Evolutionary conservation across 2,888 invertebrate species (phyloP).

Genomic region (Caenorhabditis zanzibari): DNA sequence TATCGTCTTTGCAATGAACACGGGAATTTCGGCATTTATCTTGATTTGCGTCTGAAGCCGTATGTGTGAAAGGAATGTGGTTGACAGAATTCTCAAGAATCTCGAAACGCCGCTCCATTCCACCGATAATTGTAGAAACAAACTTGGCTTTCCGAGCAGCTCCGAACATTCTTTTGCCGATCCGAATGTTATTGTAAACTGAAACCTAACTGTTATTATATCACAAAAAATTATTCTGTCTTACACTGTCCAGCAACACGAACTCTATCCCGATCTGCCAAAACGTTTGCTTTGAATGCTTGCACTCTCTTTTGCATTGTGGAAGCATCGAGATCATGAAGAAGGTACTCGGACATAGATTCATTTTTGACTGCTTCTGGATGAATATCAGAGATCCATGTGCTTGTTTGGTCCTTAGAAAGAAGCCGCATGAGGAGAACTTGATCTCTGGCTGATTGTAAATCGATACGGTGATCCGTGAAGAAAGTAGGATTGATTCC

Average conservation of each 20-base stretch:
- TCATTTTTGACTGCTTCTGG: conserved; percentile 70
- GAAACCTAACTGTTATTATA: conserved; percentile 25
- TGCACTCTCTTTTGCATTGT: conserved; percentile 73
- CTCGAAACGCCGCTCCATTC: conserved; percentile 82
- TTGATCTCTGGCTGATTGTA: conserved; percentile 68
- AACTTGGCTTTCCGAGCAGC: conserved; percentile 81
- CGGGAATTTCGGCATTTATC: conserved; percentile 78
- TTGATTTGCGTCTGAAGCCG: conserved; percentile 74
- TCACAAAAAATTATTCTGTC: background rate
- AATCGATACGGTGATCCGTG: conserved; percentile 71
- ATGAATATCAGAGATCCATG: conserved; percentile 65
- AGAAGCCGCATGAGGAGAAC: conserved; percentile 65
- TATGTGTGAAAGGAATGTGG: conserved; percentile 80
- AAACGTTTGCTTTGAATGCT: conserved; percentile 74
- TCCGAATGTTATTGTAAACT: conserved; percentile 82
- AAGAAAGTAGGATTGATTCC: conserved; percentile 69
- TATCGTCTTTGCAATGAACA: conserved; percentile 80
- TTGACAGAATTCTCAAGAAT: conserved; percentile 83
- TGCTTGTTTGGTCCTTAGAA: conserved; percentile 61
- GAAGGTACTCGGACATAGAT: conserved; percentile 54
- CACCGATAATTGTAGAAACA: conserved; percentile 80
- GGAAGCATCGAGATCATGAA: conserved; percentile 73
- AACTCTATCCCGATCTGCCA: conserved; percentile 77
- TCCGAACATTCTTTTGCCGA: conserved; percentile 83
- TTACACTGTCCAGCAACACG: conserved; percentile 80